Evolutionary conservation across 2,888 invertebrate species (phyloP).

Genomic region (Brachyptera risi): DNA sequence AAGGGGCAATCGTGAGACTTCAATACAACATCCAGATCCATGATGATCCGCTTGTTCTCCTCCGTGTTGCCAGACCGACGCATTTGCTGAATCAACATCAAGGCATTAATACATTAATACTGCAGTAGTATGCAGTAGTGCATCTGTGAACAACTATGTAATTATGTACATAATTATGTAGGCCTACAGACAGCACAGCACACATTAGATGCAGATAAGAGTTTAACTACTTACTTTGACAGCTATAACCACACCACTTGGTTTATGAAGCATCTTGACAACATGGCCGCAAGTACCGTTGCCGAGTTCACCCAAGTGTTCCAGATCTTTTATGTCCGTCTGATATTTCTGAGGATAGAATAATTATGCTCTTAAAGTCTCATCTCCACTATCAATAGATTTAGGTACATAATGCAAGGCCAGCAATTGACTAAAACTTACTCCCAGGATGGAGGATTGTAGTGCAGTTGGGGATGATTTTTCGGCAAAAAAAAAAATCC

Average conservation of each 20-base stretch:
- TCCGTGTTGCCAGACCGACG: constrained; percentile 93
- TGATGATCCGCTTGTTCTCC: constrained; percentile 96
- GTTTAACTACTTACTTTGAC: constrained; percentile 74
- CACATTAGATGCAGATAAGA: not conserved
- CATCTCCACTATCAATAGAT: too few relatives aligned
- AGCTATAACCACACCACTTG: constrained; percentile 82
- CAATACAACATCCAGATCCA: constrained; percentile 98
- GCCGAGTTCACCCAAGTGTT: constrained; percentile 82
- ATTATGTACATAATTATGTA: too few relatives aligned
- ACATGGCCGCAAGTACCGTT: constrained; percentile 98
- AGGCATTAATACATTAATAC: too few relatives aligned
- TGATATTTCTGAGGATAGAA: constrained; percentile 62
- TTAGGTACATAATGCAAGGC: too few relatives aligned
- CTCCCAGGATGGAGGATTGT: not conserved
- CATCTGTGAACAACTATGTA: too few relatives aligned
- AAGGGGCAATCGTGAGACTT: constrained; percentile 95
- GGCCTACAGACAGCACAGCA: not conserved
- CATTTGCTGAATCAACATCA: constrained; percentile 96
- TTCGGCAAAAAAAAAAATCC: too few relatives aligned
- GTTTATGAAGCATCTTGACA: constrained; percentile 89
- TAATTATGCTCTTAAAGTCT: too few relatives aligned
- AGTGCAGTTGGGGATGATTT: too few relatives aligned
- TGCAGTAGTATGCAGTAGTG: too few relatives aligned
- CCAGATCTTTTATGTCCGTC: constrained; percentile 77
- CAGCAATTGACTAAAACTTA: too few relatives aligned